Percentiles rank a stretch among this genome's conserved stretches.
Evolutionary conservation across 2,888 invertebrate species (phyloP).

Genomic region (Drosophila infuscata): DNA sequence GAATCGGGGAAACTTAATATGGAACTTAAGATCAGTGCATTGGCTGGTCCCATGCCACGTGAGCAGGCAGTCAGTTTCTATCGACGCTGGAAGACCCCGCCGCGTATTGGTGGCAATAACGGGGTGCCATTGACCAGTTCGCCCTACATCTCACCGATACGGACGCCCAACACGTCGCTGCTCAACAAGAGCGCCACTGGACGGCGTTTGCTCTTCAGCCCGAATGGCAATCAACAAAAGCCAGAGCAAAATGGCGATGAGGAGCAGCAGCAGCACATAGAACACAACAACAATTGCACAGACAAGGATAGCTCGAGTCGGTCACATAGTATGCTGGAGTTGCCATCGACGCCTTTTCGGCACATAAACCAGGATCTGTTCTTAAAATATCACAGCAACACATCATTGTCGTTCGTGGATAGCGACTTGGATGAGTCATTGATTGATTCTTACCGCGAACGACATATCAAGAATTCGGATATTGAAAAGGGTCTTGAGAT

Average conservation of each 20-base stretch:
- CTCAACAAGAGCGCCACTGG: constrained; percentile 31
- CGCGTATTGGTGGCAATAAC: constrained; percentile 85
- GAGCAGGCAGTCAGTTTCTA: constrained; percentile 89
- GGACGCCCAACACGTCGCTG: constrained; percentile 49
- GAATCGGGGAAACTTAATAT: constrained; percentile 89
- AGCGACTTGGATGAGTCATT: constrained; percentile 11
- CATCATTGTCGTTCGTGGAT: constrained; percentile 60
- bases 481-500: constrained; percentile 95
- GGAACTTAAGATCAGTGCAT: constrained; percentile 91
- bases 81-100: constrained; percentile 94
- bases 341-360: constrained; percentile 60
- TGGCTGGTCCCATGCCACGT: constrained; percentile 96
- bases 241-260: constrained; percentile 11
- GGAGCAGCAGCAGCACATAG: constrained; percentile 23
- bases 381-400: constrained; percentile 69
- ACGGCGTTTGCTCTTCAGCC: constrained; percentile 66
- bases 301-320: constrained; percentile 7
- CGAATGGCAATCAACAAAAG: constrained; percentile 63
- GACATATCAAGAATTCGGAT: constrained; percentile 88
- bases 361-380: constrained; percentile 69
- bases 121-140: constrained; percentile 62
- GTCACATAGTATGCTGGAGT: constrained; percentile 10
- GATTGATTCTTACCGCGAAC: constrained; percentile 80
- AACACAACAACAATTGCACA: constrained; percentile 58
- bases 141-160: constrained; percentile 71